These are phyloP conservation scores for Xestia c-nigrum DNA, from an alignment of 2,888 invertebrate species.

Conservation along the genomic window DNA sequence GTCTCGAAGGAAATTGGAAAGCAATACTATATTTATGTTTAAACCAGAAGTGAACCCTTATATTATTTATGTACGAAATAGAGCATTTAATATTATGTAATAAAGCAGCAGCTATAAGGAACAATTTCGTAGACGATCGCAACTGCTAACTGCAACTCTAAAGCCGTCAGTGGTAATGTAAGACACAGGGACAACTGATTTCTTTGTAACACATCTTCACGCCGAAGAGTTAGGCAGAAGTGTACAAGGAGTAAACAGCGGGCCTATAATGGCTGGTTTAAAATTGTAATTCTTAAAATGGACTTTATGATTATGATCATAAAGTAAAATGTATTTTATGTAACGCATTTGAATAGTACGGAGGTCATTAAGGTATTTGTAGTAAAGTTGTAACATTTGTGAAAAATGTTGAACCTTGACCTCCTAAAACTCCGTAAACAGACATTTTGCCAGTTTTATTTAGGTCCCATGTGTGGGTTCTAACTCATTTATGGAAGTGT, in stretches of 20 bases:
- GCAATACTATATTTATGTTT: slow-evolving; percentile 20
- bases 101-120: slow-evolving; percentile 41
- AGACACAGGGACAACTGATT: neutral
- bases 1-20: slow-evolving; percentile 27
- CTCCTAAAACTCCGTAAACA: no score
- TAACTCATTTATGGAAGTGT: neutral
- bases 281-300: no score
- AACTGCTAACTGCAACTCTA: neutral
- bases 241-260: neutral
- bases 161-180: neutral
- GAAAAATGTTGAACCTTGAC: no score
- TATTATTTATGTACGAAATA: slow-evolving; percentile 35
- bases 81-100: slow-evolving; percentile 48
- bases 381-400: no score
- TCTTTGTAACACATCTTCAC: neutral
- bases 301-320: no score
- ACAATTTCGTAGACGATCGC: neutral
- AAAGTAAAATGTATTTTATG: no score
- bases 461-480: no score
- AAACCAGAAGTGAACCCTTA: slow-evolving; percentile 49
- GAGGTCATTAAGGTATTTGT: no score
- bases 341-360: no score
- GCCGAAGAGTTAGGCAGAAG: neutral
- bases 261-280: no score
- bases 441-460: no score